Percentiles rank a stretch among this genome's conserved stretches.
phyloP scores from a whole-genome alignment of 2,797 vertebrate species.

The Brachyrhaphis roseni region DNA sequence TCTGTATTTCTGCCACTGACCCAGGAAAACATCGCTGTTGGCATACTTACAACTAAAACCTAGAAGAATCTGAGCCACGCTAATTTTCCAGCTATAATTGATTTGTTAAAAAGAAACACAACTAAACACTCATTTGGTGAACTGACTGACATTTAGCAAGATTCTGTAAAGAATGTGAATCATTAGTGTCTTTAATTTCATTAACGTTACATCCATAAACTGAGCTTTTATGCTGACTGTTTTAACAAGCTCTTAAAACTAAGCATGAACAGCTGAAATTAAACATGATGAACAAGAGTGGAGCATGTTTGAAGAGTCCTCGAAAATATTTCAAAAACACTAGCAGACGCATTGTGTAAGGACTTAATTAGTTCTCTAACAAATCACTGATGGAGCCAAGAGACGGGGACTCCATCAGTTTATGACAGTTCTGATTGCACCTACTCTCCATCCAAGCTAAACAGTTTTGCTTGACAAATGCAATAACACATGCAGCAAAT shows the following conservation, averaged over 20 bases:
- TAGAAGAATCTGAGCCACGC: neutral
- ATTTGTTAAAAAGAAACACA: neutral
- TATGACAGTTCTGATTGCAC: conserved; percentile 78
- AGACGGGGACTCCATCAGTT: conserved; percentile 74
- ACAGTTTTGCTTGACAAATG: conserved; percentile 78
- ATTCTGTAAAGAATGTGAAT: conserved; percentile 12
- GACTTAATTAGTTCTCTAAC: conserved; percentile 71
- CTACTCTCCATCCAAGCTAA: conserved; percentile 76
- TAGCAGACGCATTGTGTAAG: conserved; percentile 54
- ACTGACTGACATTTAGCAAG: neutral
- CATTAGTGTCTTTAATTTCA: conserved; percentile 17
- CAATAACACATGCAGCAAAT: conserved; percentile 73
- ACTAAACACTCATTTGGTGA: neutral
- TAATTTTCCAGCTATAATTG: neutral
- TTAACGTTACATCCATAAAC: conserved; percentile 24
- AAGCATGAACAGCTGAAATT: conserved; percentile 37
- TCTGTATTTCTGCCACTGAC: conserved; percentile 4
- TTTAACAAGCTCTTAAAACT: conserved; percentile 30
- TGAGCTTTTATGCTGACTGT: conserved; percentile 23
- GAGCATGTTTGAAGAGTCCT: conserved; percentile 43
- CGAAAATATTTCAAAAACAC: conserved; percentile 34
- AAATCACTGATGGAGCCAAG: conserved; percentile 67
- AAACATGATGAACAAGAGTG: conserved; percentile 17
- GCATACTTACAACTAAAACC: conserved; percentile 20
- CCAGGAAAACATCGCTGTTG: conserved; percentile 42